Conservation (phyloP, 1,140 invertebrate genomes). For the Cotesia vestalis region DNA sequence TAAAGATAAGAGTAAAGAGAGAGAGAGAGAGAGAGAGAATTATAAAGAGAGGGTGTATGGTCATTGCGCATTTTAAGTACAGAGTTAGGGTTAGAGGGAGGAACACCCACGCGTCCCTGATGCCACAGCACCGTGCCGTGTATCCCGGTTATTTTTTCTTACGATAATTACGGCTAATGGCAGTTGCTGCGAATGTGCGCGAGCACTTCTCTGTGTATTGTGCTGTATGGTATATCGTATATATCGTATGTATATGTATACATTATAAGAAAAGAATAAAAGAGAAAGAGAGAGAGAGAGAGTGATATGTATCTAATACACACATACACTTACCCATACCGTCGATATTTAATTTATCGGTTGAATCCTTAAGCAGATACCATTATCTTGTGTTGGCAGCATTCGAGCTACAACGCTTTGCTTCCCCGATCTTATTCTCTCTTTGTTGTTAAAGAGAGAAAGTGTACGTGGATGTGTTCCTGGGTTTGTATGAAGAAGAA, state of each 20-base stretch:
- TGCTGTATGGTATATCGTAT: slow-evolving; percentile 14
- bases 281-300: background rate
- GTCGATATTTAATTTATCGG: slow-evolving; percentile 51
- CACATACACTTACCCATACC: background rate
- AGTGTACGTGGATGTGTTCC: background rate
- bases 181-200: slow-evolving; percentile 48
- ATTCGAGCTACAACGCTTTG: slow-evolving; percentile 15
- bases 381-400: slow-evolving; percentile 38
- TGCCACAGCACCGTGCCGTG: slow-evolving; percentile 39
- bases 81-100: slow-evolving; percentile 23
- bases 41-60: no score
- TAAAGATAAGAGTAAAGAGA: background rate
- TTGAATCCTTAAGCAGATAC: slow-evolving; percentile 48
- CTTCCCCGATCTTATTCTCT: background rate
- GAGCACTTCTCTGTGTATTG: slow-evolving; percentile 29
- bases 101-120: slow-evolving; percentile 52
- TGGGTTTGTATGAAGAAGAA: background rate
- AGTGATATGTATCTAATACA: background rate
- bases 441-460: background rate
- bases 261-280: slow-evolving; percentile 1
- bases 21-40: background rate
- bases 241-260: no score
- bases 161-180: slow-evolving; percentile 59
- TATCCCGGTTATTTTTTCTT: slow-evolving; percentile 43
- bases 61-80: background rate